phyloP scores from a whole-genome alignment of 2,113 vertebrate genomes.

The Barnardius zonarius region DNA sequence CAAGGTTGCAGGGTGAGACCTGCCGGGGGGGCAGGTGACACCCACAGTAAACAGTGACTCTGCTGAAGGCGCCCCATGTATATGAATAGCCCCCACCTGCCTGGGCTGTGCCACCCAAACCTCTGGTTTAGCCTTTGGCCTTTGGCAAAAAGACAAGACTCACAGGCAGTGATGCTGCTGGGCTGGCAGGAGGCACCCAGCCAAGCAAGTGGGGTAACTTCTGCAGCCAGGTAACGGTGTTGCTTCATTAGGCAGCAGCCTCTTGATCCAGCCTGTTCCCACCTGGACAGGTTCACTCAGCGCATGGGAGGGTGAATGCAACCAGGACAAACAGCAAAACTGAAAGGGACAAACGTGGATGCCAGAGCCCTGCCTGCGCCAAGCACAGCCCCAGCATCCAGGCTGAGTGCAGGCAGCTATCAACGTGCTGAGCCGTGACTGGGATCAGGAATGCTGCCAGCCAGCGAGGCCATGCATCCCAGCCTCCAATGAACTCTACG shows the following conservation, averaged over 20 bases:
- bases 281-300: not conserved
- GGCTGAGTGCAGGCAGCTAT: not conserved
- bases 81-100: not conserved
- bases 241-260: not conserved
- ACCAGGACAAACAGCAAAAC: not conserved
- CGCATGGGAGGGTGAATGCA: not conserved
- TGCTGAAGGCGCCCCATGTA: not conserved
- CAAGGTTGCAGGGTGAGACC: not conserved
- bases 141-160: not conserved
- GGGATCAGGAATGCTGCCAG: not conserved
- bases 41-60: not conserved
- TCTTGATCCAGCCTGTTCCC: not conserved
- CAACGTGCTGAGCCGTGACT: fast-evolving
- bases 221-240: not conserved
- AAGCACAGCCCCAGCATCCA: fast-evolving
- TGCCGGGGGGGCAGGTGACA: not conserved
- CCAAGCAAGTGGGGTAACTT: not conserved
- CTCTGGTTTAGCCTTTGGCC: not conserved
- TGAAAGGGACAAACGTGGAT: fast-evolving
- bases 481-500: not conserved
- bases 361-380: not conserved
- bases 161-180: fast-evolving
- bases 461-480: fast-evolving
- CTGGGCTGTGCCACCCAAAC: not conserved
- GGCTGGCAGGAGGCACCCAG: not conserved